Base-by-base conservation (phyloP, 2,888 invertebrate genomes). In the Apodemia hepburni region DNA sequence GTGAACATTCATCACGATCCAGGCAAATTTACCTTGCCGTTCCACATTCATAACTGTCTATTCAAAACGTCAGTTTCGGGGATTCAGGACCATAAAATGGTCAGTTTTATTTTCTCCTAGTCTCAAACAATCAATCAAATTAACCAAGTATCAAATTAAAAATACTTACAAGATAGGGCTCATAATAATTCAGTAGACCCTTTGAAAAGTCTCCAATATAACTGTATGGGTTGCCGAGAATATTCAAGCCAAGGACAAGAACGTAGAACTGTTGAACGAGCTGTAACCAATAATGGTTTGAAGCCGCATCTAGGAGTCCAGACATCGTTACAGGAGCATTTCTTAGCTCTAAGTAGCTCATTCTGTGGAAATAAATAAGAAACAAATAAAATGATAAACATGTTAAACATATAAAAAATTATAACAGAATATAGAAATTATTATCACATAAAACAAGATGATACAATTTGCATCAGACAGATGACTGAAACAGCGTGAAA, bases 261-360 rank as follows among this genome's bases (percentile, higher is more conserved):
- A 96, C 96, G 74, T 97, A 96, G 77, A 96, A 95, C 82, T 97
- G 97, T 76, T 96, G 96, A 63, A 96, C 88, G 68, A 96, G 88
- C 80, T 96, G 96, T 33, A 94, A 93, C 74, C 92, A 92, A 75
- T 95, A 95, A 80, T 96, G 95, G 3, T 93, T 91, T 57, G 92
- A 90, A 0, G 95, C 90, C 65, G 93, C 92, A 8, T 87, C 82
- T 45, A 92, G 58, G 33, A 95, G 84, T 51, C 92, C 88, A 4
- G 81, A 73, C 27, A 86, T 74, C 0, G 93, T 89, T 61, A 93
- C 84, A 0, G 93, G 87, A 0, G 93, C 86, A 68, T 94, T 94
- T 27, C 90, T 89, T 61, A 93, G 81, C 76, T 96, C 95, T 71
- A 94, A 92, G 73, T 93, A 94, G 0, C 95, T 93, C 87, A 96